A percentile compares a stretch with the other conserved stretches of the same genome.
These are phyloP conservation scores for Agapostemon virescens DNA, from an alignment of 2,888 invertebrate species.

Conservation along the genomic window DNA sequence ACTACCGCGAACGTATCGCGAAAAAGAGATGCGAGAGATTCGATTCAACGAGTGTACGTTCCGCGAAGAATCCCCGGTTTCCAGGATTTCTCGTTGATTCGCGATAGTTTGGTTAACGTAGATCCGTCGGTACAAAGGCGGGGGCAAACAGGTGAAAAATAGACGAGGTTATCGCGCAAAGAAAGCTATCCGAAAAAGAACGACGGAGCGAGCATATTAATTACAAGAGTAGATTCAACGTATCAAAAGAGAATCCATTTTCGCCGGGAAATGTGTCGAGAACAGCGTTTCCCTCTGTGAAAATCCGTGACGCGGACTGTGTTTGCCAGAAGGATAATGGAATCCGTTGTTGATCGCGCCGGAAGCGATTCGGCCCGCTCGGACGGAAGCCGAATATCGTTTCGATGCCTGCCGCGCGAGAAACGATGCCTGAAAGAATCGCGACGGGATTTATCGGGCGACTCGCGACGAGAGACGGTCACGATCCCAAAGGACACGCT, in stretches of 20 bases:
- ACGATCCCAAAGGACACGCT: neutral
- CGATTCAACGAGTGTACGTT: neutral
- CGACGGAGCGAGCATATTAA: neutral
- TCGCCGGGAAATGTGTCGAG: neutral
- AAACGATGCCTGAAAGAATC: neutral
- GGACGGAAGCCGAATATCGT: neutral
- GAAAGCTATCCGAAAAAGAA: neutral
- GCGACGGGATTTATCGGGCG: neutral
- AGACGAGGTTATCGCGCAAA: neutral
- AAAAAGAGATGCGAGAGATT: too few species aligned
- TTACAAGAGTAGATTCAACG: neutral
- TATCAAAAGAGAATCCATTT: neutral
- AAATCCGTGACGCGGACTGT: neutral
- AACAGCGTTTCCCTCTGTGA: neutral
- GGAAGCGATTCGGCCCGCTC: neutral
- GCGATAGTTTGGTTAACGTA: neutral
- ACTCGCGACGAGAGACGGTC: too few species aligned
- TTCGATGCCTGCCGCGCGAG: neutral
- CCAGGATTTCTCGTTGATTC: neutral
- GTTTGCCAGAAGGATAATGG: neutral
- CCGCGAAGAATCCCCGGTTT: neutral
- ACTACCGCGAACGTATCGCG: too few species aligned
- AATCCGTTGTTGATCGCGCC: constrained; percentile 3
- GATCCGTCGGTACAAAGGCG: neutral
- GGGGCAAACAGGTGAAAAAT: neutral